Evolutionary conservation across 2,888 invertebrate genomes (phyloP), one percentile per base, ranked within the genome.

Genomic region (Suillia variegata): DNA sequence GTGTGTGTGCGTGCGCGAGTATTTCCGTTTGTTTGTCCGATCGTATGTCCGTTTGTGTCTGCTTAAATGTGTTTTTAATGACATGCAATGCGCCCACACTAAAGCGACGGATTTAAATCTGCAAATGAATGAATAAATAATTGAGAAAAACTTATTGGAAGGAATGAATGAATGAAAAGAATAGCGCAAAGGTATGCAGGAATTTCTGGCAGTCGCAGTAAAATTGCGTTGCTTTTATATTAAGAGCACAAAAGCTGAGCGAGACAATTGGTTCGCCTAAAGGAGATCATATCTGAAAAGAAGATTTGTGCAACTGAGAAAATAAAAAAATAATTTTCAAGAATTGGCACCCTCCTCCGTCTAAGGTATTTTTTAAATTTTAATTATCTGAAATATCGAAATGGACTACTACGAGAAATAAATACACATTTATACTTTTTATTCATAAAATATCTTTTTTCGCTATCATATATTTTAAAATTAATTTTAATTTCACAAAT

Each of bases 41-140:
- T 18, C 17, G 20, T 6, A 12, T 26, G 26, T n/a, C 12, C n/a
- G 38, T 13, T 4, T 13, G 45, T 45, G 45, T 17, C 45, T 45
- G 33, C 52, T 52, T 33, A 52, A 52, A 52, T 52, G 52, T 52
- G 52, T 52, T 52, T 52, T 52, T 52, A 52, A 52, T 52, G 52
- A 52, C 52, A 20, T 33, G 52, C 33, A 31, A 18, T n/a, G 34
- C 52, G n/a, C 52, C 15, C 26, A 45, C 45, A 45, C 18, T 45
- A 8, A 45, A 45, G 45, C 6, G 13, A 45, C 17, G 3, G 6
- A 45, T 5, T 20, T 5, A 18, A 26, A 26, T 10, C 26, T 6
- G 26, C 26, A 38, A 38, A 38, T n/a, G 38, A 5, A n/a, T n/a
- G 38, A 38, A 10, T 38, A 45, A 45, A 45, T 45, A 45, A 45